Conservation (phyloP, 2,888 invertebrate genomes). For the Acrobasis consociella region DNA sequence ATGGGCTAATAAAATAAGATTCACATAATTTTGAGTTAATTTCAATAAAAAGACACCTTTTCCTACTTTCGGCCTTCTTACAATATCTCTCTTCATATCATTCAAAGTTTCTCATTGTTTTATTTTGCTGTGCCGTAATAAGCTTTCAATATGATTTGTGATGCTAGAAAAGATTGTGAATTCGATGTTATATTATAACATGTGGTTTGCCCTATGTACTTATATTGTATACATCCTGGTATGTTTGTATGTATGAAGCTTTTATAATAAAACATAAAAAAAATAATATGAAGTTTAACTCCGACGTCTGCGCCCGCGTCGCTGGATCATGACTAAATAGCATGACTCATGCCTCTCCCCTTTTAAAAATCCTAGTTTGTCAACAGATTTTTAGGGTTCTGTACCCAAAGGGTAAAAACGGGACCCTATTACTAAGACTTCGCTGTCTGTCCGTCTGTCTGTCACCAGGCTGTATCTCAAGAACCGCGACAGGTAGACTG, state of each 20-base stretch:
- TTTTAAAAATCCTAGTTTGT: too few relatives aligned
- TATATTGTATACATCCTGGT: conserved; percentile 18
- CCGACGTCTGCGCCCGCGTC: too few relatives aligned
- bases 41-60: background rate
- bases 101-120: background rate
- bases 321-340: too few relatives aligned
- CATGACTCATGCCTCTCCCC: too few relatives aligned
- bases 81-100: background rate
- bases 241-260: background rate
- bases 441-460: too few relatives aligned
- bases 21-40: too few relatives aligned
- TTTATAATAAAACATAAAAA: conserved; percentile 23
- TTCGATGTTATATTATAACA: conserved; percentile 7
- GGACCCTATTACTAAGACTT: too few relatives aligned
- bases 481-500: too few relatives aligned
- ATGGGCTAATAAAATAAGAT: too few relatives aligned
- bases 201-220: background rate
- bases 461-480: too few relatives aligned
- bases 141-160: conserved; percentile 5
- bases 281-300: background rate
- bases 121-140: background rate
- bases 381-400: too few relatives aligned
- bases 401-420: too few relatives aligned
- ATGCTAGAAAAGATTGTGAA: background rate
- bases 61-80: conserved; percentile 7